Evolutionary conservation across 2,888 invertebrate genomes (phyloP).

Genomic region (Harpalus rubripes): DNA sequence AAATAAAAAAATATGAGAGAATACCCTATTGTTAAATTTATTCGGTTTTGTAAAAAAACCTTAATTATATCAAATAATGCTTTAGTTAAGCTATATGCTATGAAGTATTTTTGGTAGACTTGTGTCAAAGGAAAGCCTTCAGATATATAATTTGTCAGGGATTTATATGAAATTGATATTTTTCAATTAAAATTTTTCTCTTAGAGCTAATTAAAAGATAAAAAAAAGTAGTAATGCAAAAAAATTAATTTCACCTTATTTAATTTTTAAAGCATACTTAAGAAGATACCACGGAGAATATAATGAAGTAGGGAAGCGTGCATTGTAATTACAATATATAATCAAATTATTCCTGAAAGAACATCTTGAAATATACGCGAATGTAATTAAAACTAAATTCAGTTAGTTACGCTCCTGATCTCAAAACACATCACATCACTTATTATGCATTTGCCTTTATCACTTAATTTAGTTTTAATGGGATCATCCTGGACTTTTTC

Average conservation of each 20-base stretch:
- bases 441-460: slow-evolving; percentile 14
- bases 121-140: no score
- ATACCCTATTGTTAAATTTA: no score
- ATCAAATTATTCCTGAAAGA: slow-evolving; percentile 17
- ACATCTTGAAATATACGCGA: background rate
- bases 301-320: background rate
- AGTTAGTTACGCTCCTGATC: slow-evolving; percentile 40
- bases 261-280: background rate
- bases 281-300: background rate
- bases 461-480: slow-evolving; percentile 4
- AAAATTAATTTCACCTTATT: background rate
- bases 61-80: no score
- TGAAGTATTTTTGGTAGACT: no score
- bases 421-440: slow-evolving; percentile 29
- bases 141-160: no score
- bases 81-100: no score
- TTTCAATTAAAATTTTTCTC: background rate
- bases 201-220: background rate
- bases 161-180: background rate
- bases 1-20: no score
- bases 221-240: background rate
- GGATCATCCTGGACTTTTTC: background rate
- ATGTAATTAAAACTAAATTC: slow-evolving; percentile 8
- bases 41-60: no score
- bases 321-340: background rate